Conservation (phyloP, 2,797 vertebrate genomes). For the Enteromius anoplus region DNA sequence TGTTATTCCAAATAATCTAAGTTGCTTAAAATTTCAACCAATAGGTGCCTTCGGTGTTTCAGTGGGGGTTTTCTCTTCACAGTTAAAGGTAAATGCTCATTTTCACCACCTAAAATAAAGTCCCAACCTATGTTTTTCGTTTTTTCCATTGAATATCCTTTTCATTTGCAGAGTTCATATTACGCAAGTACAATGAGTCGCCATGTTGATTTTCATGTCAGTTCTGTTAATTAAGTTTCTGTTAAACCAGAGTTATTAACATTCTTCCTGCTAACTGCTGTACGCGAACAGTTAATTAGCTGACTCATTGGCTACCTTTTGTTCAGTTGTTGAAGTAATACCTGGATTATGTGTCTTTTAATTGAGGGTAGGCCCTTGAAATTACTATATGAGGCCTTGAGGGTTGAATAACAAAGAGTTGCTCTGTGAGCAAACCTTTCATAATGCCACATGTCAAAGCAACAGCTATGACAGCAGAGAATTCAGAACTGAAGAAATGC, state of each 20-base stretch:
- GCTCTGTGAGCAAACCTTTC: neutral
- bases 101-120: neutral
- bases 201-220: neutral
- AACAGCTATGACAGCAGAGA: neutral
- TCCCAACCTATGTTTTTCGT: neutral
- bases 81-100: neutral
- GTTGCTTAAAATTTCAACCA: neutral
- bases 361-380: conserved; percentile 24
- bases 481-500: neutral
- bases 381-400: conserved; percentile 1
- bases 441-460: neutral
- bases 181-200: neutral
- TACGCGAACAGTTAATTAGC: conserved; percentile 14
- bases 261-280: neutral
- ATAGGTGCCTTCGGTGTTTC: neutral
- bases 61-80: neutral
- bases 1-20: neutral
- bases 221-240: conserved; percentile 3
- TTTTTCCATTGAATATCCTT: neutral
- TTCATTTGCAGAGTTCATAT: neutral
- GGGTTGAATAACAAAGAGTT: conserved; percentile 6
- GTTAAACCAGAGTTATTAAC: conserved; percentile 13
- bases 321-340: conserved; percentile 13
- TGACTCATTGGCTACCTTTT: conserved; percentile 19
- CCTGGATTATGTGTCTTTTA: conserved; percentile 30